Evolutionary conservation across 2,797 vertebrate genomes (phyloP), one percentile per base, ranked within the genome.

Genomic region (Acomys russatus): DNA sequence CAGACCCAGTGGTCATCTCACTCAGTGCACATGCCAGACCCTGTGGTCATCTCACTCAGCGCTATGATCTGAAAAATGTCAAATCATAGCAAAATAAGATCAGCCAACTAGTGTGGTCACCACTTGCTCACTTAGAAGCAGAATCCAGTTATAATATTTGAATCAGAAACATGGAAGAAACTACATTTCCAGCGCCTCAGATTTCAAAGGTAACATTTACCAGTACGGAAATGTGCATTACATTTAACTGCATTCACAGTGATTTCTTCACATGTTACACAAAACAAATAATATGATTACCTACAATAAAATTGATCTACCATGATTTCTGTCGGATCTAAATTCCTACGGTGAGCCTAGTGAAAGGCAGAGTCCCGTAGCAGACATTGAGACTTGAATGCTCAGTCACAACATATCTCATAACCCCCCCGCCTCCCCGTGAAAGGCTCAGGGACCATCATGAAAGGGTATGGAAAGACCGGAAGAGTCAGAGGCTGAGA

Each of bases 291-390:
- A 10, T 18, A 33, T 6, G 28, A 63, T 73, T 33, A 12, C 3
- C 44, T 35, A 76, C 6, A 2, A 71, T 10, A 59, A 63, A 33
- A 68, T 6, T n/a, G 33, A 22, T 59, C 38, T 59, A 28, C 35
- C 1, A 38, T 38, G 22, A 79, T n/a, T 76, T 68, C 0, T 6
- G 15, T 14, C 1, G 0, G 0, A 59, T 49, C 0, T 49, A 70
- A 92, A 92, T 64, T 79, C 38, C 11, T 10, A 23, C 30, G n/a
- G 20, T 12, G 4, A 84, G 17, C 22, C 70, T 70, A 11, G 10
- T 44, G 28, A 64, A 73, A 20, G 56, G 33, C 64, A 74, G 73
- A n/a, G 3, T n/a, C 38, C 51, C 35, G 2, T 23, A 54, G 25
- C 38, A 56, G 33, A 49, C 9, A 86, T 23, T 25, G 51, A 18